These are phyloP conservation scores for Lochmaea crataegi DNA, from an alignment of 2,888 invertebrate genomes.

Conservation along the genomic window DNA sequence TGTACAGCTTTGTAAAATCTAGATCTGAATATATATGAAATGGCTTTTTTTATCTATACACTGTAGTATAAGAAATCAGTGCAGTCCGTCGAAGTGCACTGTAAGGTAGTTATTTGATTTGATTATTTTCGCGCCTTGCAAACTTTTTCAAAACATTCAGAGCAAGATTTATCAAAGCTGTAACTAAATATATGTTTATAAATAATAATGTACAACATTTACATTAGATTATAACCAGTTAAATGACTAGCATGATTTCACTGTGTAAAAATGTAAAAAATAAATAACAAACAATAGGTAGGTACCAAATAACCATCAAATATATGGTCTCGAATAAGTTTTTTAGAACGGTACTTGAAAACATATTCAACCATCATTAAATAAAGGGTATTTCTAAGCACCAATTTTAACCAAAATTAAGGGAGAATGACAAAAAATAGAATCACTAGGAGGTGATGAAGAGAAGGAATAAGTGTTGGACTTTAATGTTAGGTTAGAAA, in stretches of 20 bases:
- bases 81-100: too few species aligned
- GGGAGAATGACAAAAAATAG: too few species aligned
- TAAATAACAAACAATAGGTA: slow-evolving; percentile 57
- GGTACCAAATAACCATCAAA: slow-evolving; percentile 47
- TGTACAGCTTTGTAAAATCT: not conserved
- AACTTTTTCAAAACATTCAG: not conserved
- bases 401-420: too few species aligned
- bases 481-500: too few species aligned
- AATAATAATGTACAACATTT: slow-evolving; percentile 62
- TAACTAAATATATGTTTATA: slow-evolving; percentile 49
- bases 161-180: not conserved
- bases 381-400: not conserved
- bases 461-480: too few species aligned
- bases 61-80: too few species aligned
- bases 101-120: too few species aligned
- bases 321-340: slow-evolving; percentile 30
- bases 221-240: slow-evolving; percentile 58
- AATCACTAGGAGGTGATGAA: too few species aligned
- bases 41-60: too few species aligned
- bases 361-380: not conserved
- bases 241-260: slow-evolving; percentile 64
- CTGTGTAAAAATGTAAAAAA: slow-evolving; percentile 58
- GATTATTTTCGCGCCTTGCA: too few species aligned
- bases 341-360: not conserved
- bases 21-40: not conserved